Evolutionary conservation across 2,113 vertebrate species (phyloP), one percentile per base, ranked within the genome.

Genomic region (Xenopus laevis): DNA sequence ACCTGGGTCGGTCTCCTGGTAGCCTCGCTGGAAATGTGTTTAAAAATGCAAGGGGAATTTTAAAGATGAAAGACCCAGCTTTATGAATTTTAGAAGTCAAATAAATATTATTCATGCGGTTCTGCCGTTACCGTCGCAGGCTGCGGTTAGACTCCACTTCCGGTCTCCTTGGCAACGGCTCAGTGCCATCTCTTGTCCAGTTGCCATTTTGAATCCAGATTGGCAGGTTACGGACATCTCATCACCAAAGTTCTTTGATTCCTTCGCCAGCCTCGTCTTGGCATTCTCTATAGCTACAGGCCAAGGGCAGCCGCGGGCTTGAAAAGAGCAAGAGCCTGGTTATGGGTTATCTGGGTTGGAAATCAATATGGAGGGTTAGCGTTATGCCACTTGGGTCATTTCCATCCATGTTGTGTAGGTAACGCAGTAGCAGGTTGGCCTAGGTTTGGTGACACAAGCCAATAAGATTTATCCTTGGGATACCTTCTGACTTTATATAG

Each of bases 101-200:
- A 40, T 68, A 53, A 75, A 67, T 33, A 67, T 59, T 61, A 66
- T 67, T 74, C 27, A 33, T 68, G 58, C 62, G 33, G 53, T 66
- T 20, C 44, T 62, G 55, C 64, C 53, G 17, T 80, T 80, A 92
- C 91, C 89, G 84, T 82, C 82, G 86, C 91, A 94, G 68, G 87
- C 87, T 74, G 90, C 84, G 27, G 88, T 84, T 21, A 90, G 88
- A 70, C 92, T 94, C 92, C 92, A 93, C 80, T 87, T 89, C n/a
- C 86, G 82, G 83, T 93, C 91, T 67, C 89, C 91, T 81, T 94
- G 92, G 80, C 92, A 94, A 83, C 88, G 91, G 61, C 88, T 90
- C 63, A 88, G 83, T 27, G 80, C 80, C 66, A 62, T 78, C 58
- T 91, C 85, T 78, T 86, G 69, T 73, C 90, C 87, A 7, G 50